phyloP scores from a whole-genome alignment of 2,797 vertebrate species.

The Cryptoprocta ferox region DNA sequence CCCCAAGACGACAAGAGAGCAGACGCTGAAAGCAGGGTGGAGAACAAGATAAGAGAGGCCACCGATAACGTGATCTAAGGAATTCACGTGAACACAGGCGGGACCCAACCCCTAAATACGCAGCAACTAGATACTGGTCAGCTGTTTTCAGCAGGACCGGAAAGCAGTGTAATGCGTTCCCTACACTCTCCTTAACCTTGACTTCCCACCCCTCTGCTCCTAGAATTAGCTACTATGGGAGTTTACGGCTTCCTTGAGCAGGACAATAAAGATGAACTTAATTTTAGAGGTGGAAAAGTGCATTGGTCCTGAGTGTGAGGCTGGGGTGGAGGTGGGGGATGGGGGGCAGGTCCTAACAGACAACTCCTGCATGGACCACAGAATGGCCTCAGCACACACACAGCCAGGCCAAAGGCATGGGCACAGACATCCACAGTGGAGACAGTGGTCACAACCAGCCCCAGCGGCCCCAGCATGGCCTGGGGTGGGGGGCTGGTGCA shows the following conservation, averaged over 20 bases:
- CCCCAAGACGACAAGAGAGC: no score
- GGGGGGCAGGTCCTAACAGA: not conserved
- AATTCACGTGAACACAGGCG: no score
- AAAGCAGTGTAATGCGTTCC: no score
- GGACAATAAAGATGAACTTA: not conserved
- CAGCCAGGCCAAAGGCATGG: fast-evolving
- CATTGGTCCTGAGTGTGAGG: no score
- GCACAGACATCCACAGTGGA: fast-evolving
- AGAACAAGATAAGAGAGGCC: no score
- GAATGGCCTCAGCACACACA: not conserved
- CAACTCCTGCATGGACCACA: not conserved
- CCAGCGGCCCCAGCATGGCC: fast-evolving
- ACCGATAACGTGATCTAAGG: no score
- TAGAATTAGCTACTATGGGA: not conserved
- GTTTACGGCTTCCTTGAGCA: not conserved
- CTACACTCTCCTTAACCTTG: no score
- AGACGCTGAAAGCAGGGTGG: no score
- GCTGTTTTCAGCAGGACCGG: no score
- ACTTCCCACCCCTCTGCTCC: not conserved
- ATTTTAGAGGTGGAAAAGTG: not conserved
- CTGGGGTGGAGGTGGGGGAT: fast-evolving
- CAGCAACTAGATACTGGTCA: no score
- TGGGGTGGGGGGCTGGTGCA: not conserved
- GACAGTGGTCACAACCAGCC: fast-evolving
- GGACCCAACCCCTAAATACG: no score